Conservation (phyloP, 1,140 invertebrate genomes). For the Hyposmocoma kahamanoa region DNA sequence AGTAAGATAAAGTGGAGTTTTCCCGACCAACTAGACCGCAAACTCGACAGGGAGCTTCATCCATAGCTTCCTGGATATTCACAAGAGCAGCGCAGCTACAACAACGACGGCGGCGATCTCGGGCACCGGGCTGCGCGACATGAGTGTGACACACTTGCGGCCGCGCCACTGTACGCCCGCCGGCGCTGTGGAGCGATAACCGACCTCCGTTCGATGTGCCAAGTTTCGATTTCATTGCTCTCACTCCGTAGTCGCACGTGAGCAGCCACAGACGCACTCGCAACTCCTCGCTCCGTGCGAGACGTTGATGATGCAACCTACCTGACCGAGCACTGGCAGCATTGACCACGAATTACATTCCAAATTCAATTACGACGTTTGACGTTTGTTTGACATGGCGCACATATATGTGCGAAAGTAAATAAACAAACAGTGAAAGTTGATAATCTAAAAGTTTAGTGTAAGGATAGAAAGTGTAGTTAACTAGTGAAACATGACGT, state of each 20-base stretch:
- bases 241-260: conserved; percentile 54
- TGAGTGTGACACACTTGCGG: conserved; percentile 46
- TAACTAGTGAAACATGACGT: conserved; percentile 76
- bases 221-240: conserved; percentile 51
- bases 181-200: conserved; percentile 47
- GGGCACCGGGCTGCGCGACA: conserved; percentile 18
- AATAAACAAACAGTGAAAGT: conserved; percentile 34
- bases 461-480: conserved; percentile 33
- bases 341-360: conserved; percentile 17
- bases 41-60: not conserved
- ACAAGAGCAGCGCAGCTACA: not conserved
- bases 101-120: conserved; percentile 20
- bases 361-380: conserved; percentile 31
- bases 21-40: too few relatives aligned
- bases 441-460: conserved; percentile 21
- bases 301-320: conserved; percentile 36
- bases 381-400: conserved; percentile 41
- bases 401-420: conserved; percentile 25
- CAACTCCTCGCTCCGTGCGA: conserved; percentile 21
- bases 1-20: too few relatives aligned
- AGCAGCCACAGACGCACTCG: conserved; percentile 22
- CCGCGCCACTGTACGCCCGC: conserved; percentile 30
- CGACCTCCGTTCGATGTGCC: conserved; percentile 42
- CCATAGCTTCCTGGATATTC: not conserved
- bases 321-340: conserved; percentile 21